Percentiles rank a stretch among this genome's conserved stretches.
phyloP scores from a whole-genome alignment of 2,888 invertebrate species.

The Neoascia interrupta region DNA sequence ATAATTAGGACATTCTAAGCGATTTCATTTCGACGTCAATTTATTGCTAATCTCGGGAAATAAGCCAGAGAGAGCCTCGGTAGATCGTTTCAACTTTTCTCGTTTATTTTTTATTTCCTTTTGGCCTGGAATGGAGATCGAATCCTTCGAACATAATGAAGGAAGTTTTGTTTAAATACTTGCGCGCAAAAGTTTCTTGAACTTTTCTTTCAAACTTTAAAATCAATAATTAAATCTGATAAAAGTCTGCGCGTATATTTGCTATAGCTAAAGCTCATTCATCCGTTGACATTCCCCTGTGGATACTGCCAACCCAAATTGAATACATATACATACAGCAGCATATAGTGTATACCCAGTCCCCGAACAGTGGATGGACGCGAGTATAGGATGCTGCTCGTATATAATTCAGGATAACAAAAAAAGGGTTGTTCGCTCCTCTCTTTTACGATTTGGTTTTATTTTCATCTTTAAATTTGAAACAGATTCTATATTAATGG shows the following conservation, averaged over 20 bases:
- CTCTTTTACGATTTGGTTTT: conserved; percentile 23
- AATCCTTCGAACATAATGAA: conserved; percentile 40
- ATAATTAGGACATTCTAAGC: no score
- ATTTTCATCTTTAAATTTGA: conserved; percentile 36
- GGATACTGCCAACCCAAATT: conserved; percentile 36
- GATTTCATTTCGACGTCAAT: conserved; percentile 2
- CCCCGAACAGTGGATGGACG: no score
- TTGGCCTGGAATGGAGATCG: neutral
- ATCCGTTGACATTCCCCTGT: conserved; percentile 45
- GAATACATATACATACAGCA: conserved; percentile 2
- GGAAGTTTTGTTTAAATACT: conserved; percentile 52
- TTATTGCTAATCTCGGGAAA: conserved; percentile 19
- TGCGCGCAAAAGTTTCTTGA: conserved; percentile 44
- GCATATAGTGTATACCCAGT: no score
- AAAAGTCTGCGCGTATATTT: conserved; percentile 43
- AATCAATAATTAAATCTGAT: conserved; percentile 58
- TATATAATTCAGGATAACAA: neutral
- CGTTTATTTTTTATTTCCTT: neutral
- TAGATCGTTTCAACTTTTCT: neutral
- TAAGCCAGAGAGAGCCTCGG: neutral
- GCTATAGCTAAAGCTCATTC: conserved; percentile 33
- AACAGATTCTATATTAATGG: conserved; percentile 38
- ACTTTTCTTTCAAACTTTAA: conserved; percentile 45
- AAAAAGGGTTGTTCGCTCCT: conserved; percentile 30
- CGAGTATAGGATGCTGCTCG: neutral